Base-by-base conservation (phyloP, 2,797 vertebrate genomes). In the Nyctalus aviator region DNA sequence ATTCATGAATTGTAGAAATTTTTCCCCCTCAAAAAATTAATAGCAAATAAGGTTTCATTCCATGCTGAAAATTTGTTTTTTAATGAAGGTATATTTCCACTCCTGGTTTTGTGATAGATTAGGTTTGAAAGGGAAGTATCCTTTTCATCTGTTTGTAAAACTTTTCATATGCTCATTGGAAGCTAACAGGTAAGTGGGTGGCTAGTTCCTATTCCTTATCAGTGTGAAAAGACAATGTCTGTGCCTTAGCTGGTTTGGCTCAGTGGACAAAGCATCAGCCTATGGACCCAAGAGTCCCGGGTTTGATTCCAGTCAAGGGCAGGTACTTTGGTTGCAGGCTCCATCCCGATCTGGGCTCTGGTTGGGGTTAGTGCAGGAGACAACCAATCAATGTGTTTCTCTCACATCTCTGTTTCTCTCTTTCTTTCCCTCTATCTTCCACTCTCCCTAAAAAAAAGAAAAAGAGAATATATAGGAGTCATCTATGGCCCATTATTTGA, bases 61-160 rank as follows among this genome's bases (percentile, higher is more conserved):
- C 37, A 72, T 81, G 69, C 17, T 37, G 76, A 82, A 94, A 94
- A 87, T 35, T 83, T 3, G 10, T 64, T 91, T 75, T 72, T 44
- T 71, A 78, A 21, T 66, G 41, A 50, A 71, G 83, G 15, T 78
- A 4, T 73, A 30, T 90, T 84, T 84, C 41, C n/a, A 18, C 10
- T 68, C 14, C 35, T 91, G 5, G 76, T 71, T 95, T 76, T 91
- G 46, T 93, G 21, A 9, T 55, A 50, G 15, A 50, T 75, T 37
- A 53, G 12, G 5, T 85, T 75, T 73, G 7, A 81, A 89, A 69
- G 27, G 37, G n/a, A 91, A 88, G 3, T 91, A 23, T 35, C 44
- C 2, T 71, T 77, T 90, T 90, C 46, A 62, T 78, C 10, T 93
- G 20, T 76, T 32, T 78, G n/a, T 93, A 68, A 84, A 92, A 75